phyloP scores from a whole-genome alignment of 2,797 vertebrate species.

The Dermochelys coriacea region DNA sequence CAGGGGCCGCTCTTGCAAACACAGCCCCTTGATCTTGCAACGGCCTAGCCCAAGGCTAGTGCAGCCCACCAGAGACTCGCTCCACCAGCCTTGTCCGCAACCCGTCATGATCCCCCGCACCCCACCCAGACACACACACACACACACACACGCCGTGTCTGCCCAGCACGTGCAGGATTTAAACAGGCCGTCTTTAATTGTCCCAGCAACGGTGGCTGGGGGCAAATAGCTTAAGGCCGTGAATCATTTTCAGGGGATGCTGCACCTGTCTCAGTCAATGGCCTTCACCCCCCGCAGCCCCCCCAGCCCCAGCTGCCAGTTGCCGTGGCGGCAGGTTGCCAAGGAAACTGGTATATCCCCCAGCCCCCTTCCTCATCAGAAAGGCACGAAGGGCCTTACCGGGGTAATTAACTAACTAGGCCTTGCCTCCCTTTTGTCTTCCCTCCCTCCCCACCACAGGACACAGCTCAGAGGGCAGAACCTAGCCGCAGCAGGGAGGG shows the following conservation, averaged over 20 bases:
- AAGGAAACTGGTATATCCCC: background rate
- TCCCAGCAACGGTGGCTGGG: background rate
- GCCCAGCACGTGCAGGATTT: background rate
- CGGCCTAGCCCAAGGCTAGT: no score
- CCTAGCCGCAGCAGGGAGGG: no score
- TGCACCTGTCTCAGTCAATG: constrained; percentile 3
- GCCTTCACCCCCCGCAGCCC: background rate
- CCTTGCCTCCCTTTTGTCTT: background rate
- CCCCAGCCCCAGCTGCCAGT: background rate
- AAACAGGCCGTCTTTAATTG: background rate
- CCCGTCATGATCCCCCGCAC: rapidly evolving
- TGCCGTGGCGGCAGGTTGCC: constrained; percentile 5
- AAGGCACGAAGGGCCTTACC: background rate
- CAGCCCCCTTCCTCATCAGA: background rate
- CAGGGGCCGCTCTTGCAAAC: background rate
- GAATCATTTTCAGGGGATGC: background rate
- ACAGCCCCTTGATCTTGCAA: background rate
- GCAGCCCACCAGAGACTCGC: background rate
- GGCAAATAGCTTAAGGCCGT: background rate
- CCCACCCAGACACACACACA: rapidly evolving
- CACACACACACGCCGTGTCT: background rate
- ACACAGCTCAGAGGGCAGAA: background rate
- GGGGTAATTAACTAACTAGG: background rate
- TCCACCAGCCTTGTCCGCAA: background rate
- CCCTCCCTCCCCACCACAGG: background rate